Evolutionary conservation across 1,140 invertebrate species (phyloP).

Genomic region (Pseudomyrmex sp.): DNA sequence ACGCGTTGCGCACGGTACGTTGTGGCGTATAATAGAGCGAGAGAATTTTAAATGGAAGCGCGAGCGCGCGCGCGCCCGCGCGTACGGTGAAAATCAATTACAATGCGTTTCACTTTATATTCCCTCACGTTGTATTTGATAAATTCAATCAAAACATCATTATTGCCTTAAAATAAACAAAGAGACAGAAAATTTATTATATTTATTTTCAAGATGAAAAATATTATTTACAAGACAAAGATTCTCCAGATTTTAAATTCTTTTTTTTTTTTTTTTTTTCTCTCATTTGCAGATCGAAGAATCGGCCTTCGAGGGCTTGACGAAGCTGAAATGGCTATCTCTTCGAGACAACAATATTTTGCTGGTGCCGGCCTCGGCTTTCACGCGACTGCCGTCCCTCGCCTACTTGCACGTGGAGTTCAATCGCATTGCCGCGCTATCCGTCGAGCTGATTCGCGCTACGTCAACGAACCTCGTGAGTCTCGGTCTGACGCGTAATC

Average conservation of each 20-base stretch:
- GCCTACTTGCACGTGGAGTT: constrained; percentile 92
- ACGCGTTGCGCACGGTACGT: constrained; percentile 93
- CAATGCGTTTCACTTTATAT: no score
- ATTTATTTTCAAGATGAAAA: no score
- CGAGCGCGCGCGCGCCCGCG: no score
- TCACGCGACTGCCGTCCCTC: constrained; percentile 91
- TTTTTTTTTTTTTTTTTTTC: no score
- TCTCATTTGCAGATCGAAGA: constrained; percentile 90
- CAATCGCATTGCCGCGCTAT: constrained; percentile 94
- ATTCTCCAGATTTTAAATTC: no score
- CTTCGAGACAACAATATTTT: constrained; percentile 95
- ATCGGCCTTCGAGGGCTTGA: constrained; percentile 92
- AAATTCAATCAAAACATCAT: no score
- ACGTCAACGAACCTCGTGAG: constrained; percentile 86
- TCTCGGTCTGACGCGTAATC: constrained; percentile 92
- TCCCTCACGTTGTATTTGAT: no score
- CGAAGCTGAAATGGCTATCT: constrained; percentile 91
- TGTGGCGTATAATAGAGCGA: constrained; percentile 17
- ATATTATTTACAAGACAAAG: no score
- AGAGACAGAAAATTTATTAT: no score
- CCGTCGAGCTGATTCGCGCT: constrained; percentile 90
- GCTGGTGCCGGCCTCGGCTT: constrained; percentile 91
- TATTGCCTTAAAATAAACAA: no score
- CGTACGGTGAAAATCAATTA: background rate
- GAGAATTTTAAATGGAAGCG: background rate